Conservation (phyloP, 2,797 vertebrate species). For the Thaleichthys pacificus region DNA sequence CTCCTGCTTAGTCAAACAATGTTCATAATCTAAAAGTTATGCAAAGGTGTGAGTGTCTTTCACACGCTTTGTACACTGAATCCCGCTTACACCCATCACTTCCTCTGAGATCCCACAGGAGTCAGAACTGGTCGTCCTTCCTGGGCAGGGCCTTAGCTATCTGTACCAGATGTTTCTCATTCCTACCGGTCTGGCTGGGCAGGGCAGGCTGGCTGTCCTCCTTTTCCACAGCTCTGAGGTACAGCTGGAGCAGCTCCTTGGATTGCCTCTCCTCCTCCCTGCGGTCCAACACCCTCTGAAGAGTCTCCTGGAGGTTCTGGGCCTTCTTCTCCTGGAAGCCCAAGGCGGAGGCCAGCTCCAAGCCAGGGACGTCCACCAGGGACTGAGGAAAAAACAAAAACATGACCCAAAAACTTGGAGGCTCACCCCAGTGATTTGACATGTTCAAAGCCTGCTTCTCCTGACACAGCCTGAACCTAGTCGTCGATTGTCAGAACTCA, state of each 20-base stretch:
- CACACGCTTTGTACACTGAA: no score
- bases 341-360: slow-evolving; percentile 81
- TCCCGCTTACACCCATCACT: not conserved
- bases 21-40: no score
- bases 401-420: no score
- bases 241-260: slow-evolving; percentile 87
- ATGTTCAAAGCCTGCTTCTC: no score
- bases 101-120: not conserved
- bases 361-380: slow-evolving; percentile 79
- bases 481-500: no score
- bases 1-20: no score
- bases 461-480: no score
- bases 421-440: not conserved
- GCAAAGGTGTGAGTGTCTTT: no score
- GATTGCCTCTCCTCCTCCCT: slow-evolving; percentile 89
- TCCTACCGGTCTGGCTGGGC: slow-evolving; percentile 47
- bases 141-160: not conserved
- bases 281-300: slow-evolving; percentile 87
- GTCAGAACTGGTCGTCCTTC: not conserved
- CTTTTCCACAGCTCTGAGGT: slow-evolving; percentile 76
- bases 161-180: not conserved
- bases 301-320: slow-evolving; percentile 77
- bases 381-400: slow-evolving; percentile 59
- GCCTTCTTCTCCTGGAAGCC: slow-evolving; percentile 67
- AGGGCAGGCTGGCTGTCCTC: slow-evolving; percentile 37